phyloP scores from a whole-genome alignment of 1,140 invertebrate genomes.

The Zaprionus gabonicus region DNA sequence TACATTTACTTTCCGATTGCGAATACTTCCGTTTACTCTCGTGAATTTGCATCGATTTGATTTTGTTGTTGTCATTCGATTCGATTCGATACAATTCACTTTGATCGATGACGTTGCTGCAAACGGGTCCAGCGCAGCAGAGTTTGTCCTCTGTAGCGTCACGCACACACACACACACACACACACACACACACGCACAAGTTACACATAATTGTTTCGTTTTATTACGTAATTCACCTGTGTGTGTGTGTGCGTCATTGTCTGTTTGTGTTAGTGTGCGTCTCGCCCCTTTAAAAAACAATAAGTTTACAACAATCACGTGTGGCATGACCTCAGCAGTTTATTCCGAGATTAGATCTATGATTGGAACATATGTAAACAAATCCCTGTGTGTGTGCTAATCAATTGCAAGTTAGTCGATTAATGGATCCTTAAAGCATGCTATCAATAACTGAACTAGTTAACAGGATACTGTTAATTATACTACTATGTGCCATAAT shows the following conservation, averaged over 20 bases:
- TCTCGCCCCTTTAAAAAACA: constrained; percentile 23
- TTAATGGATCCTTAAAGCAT: background rate
- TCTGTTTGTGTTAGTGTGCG: constrained; percentile 5
- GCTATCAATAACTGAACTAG: background rate
- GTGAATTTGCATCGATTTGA: constrained; percentile 25
- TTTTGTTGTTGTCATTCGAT: constrained; percentile 19
- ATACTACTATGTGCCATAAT: background rate
- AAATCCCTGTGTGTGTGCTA: background rate
- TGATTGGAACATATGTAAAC: background rate
- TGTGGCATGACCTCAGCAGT: constrained; percentile 26
- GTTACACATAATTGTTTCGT: constrained; percentile 35
- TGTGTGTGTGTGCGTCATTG: constrained; percentile 13
- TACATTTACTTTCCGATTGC: constrained; percentile 10
- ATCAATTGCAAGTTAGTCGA: background rate
- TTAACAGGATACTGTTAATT: background rate
- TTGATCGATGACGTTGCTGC: background rate
- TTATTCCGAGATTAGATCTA: constrained; percentile 24
- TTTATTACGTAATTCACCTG: constrained; percentile 39
- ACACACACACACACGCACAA: constrained; percentile 19
- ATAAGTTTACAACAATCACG: constrained; percentile 21
- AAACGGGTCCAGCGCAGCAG: constrained; percentile 3
- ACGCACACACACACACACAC: background rate
- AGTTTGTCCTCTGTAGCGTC: constrained; percentile 22
- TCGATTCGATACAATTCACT: constrained; percentile 3
- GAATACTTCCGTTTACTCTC: constrained; percentile 37